Evolutionary conservation across 2,888 invertebrate species (phyloP).

Genomic region (Lasioglossum calceatum): DNA sequence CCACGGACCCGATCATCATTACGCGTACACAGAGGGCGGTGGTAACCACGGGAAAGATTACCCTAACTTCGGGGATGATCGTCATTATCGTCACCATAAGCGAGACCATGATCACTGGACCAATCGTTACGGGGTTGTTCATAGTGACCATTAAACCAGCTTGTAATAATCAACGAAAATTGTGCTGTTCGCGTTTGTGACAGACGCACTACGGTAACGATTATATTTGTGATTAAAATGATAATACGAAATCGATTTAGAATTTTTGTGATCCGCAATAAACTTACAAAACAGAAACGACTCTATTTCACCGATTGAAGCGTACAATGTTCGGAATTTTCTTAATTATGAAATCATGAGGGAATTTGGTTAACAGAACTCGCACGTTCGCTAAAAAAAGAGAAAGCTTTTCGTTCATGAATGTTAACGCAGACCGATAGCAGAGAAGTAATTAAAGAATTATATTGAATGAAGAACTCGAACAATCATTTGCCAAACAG

Average conservation of each 20-base stretch:
- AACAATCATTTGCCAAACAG: not conserved
- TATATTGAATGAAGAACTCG: not conserved
- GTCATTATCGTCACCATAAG: conserved; percentile 13
- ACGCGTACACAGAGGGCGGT: conserved; percentile 6
- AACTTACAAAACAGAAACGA: too few species aligned
- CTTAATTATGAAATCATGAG: too few species aligned
- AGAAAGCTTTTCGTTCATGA: not conserved
- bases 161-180: not conserved
- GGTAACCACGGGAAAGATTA: conserved; percentile 41
- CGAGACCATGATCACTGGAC: conserved; percentile 15
- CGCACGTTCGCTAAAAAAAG: too few species aligned
- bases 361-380: too few species aligned
- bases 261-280: too few species aligned
- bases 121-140: conserved; percentile 8
- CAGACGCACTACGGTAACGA: not conserved
- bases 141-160: conserved; percentile 8
- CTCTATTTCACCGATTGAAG: too few species aligned
- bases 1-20: conserved; percentile 23
- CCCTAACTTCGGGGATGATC: conserved; percentile 1
- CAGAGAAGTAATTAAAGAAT: not conserved
- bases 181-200: not conserved
- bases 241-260: not conserved
- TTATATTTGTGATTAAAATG: not conserved
- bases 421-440: not conserved
- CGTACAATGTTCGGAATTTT: too few species aligned